These are phyloP conservation scores for Hepsetus odoe DNA, from an alignment of 2,113 vertebrate genomes.

Conservation along the genomic window DNA sequence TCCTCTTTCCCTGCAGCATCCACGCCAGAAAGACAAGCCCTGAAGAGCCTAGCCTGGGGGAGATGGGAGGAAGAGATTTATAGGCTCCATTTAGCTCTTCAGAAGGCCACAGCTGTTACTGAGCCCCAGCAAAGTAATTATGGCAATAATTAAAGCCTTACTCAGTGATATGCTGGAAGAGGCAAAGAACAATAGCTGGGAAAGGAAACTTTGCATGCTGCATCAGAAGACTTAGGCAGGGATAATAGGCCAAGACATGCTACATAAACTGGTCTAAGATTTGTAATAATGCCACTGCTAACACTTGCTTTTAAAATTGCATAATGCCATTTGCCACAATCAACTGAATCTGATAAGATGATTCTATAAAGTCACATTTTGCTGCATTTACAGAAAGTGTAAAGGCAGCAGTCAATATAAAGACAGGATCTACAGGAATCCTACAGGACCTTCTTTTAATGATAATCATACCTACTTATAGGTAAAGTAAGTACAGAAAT, in stretches of 20 bases:
- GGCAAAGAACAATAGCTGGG: neutral
- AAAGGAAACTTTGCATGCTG: slow-evolving; percentile 18
- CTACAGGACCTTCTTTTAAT: neutral
- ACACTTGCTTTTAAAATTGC: neutral
- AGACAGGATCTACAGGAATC: no score
- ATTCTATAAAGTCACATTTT: neutral
- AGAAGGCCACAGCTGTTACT: slow-evolving; percentile 60
- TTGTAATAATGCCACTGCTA: neutral
- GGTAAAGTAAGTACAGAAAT: neutral
- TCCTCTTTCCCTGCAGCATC: slow-evolving; percentile 2
- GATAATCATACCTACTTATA: neutral
- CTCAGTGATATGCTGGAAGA: slow-evolving; percentile 12
- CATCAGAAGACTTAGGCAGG: neutral
- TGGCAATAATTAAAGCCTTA: slow-evolving; percentile 53
- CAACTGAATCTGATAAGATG: neutral
- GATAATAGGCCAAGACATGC: neutral
- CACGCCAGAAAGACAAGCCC: slow-evolving; percentile 17
- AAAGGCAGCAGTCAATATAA: neutral
- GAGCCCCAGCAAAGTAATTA: slow-evolving; percentile 54
- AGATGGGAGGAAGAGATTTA: slow-evolving; percentile 49
- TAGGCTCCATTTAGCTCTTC: slow-evolving; percentile 56
- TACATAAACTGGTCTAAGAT: neutral
- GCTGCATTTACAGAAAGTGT: neutral
- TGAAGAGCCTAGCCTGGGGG: slow-evolving; percentile 29
- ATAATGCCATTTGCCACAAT: neutral